Evolutionary conservation across 2,888 invertebrate genomes (phyloP), one percentile per base, ranked within the genome.

Genomic region (Helicoverpa assulta): DNA sequence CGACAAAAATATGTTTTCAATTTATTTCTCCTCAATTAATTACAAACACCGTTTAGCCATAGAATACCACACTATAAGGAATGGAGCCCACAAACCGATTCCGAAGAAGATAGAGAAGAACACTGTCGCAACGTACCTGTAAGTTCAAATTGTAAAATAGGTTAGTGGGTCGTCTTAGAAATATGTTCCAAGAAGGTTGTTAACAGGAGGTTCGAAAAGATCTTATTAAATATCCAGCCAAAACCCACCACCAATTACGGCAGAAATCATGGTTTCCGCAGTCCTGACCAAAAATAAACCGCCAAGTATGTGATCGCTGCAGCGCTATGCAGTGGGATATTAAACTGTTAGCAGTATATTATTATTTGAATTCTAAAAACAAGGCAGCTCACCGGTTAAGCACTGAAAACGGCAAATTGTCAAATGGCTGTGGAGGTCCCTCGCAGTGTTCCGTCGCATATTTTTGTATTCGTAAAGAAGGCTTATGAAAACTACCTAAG

Each of bases 21-120:
- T 37, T 29, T 52, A n/a, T 59, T 62, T 61, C 19, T 60, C 8
- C 19, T 21, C 18, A n/a, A 43, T 60, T 40, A 40, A 75, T 87
- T 89, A 94, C 86, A 94, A 56, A 47, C 88, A 87, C 74, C 80
- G 90, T 77, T 95, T 95, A 5, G 93, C 94, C 94, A 94, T 94
- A 12, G 88, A 85, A 78, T 94, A 94, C 94, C 94, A 94, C 2
- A 94, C 69, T 53, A 95, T 91, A 0, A 88, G 0, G 47, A 81
- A 92, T 2, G 94, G 94, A 1, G 93, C 89, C 92, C 92, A 94
- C 1, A 93, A 74, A 0, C 93, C 94, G 3, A 85, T 0, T 4
- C 94, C 94, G 53, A 92, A 92, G 53, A 94, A 86, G 1, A 94
- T 0, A 4, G 87, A 61, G 69, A 92, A 94, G 57, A 89, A 71